phyloP scores from a whole-genome alignment of 2,888 invertebrate species.

The Drosophila affinis region DNA sequence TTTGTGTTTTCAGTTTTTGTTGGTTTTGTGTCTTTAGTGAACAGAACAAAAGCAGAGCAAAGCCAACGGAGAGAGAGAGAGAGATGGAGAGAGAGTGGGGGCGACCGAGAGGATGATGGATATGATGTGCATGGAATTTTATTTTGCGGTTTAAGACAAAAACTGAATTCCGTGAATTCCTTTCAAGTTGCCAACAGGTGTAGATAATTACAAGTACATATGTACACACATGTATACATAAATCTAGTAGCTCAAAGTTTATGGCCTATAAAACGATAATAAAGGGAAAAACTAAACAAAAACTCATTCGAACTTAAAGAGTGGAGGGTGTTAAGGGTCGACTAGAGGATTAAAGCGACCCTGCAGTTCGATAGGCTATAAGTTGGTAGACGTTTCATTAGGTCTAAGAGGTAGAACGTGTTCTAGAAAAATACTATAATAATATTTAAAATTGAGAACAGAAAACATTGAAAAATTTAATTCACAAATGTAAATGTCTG shows the following conservation, averaged over 20 bases:
- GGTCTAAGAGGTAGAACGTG: too few relatives aligned
- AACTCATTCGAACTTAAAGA: conserved; percentile 1
- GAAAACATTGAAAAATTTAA: too few relatives aligned
- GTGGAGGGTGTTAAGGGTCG: neutral
- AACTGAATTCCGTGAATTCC: conserved; percentile 14
- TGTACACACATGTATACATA: neutral
- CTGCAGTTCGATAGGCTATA: neutral
- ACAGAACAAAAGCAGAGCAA: neutral
- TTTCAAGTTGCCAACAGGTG: conserved; percentile 31
- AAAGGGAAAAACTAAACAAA: conserved; percentile 45
- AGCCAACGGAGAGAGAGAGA: neutral
- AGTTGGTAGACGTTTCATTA: too few relatives aligned
- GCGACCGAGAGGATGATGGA: conserved; percentile 6
- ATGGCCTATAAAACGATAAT: conserved; percentile 47
- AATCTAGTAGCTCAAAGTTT: neutral
- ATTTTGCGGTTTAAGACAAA: conserved; percentile 15
- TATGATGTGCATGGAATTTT: conserved; percentile 4
- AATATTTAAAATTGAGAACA: too few relatives aligned
- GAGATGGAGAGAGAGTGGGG: too few relatives aligned
- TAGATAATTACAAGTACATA: neutral
- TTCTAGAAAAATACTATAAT: too few relatives aligned
- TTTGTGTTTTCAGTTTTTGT: neutral
- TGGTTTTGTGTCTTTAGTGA: neutral
- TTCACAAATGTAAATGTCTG: too few relatives aligned
- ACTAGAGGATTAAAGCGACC: neutral